Percentiles rank a stretch among this genome's conserved stretches.
phyloP scores from a whole-genome alignment of 2,888 invertebrate genomes.

The Gonocerus acuteangulatus region DNA sequence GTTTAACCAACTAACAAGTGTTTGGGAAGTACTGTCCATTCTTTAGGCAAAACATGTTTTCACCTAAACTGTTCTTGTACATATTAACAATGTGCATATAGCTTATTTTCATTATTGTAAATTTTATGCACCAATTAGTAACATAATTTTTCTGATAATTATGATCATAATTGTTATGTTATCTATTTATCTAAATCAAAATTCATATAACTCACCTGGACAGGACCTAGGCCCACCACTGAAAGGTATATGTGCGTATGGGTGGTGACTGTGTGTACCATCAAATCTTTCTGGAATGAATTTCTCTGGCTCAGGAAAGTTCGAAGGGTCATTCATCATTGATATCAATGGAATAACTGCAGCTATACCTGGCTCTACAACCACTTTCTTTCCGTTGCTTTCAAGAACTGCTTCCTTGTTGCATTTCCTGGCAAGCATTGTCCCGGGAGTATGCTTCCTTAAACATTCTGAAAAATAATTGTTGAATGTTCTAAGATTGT shows the following conservation, averaged over 20 bases:
- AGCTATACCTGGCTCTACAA: constrained; percentile 20
- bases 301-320: constrained; percentile 29
- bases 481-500: no score
- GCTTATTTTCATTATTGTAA: no score
- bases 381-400: constrained; percentile 1
- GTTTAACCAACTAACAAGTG: no score
- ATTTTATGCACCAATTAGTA: no score
- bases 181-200: no score
- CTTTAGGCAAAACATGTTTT: no score
- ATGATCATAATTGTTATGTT: no score
- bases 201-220: constrained; percentile 27
- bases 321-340: constrained; percentile 28
- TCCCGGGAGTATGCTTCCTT: constrained; percentile 29
- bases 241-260: constrained; percentile 28
- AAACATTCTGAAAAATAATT: constrained; percentile 27
- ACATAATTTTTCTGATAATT: no score
- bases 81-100: no score
- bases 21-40: no score
- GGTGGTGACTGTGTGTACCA: constrained; percentile 13
- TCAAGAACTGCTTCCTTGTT: constrained; percentile 1
- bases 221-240: constrained; percentile 30
- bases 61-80: no score
- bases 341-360: constrained; percentile 28
- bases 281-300: constrained; percentile 30
- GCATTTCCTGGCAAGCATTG: constrained; percentile 21